phyloP scores from a whole-genome alignment of 2,797 vertebrate species.

The Myoxocephalus aenaeus region DNA sequence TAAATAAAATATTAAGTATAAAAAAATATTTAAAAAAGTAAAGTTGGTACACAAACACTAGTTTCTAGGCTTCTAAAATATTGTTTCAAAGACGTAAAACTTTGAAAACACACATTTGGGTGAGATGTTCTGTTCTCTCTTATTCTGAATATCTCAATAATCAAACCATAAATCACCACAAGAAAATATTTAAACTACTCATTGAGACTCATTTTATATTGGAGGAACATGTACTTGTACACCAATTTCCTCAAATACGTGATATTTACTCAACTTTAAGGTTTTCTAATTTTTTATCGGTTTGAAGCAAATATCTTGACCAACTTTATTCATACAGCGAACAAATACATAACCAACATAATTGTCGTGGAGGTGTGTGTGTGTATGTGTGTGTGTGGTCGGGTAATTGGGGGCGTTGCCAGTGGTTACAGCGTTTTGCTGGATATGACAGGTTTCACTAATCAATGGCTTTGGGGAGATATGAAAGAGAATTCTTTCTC shows the following conservation, averaged over 20 bases:
- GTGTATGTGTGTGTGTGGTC: no score
- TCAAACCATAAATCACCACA: not conserved
- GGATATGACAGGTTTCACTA: constrained; percentile 18
- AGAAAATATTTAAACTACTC: not conserved
- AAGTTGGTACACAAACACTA: no score
- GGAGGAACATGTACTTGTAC: no score
- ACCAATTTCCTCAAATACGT: no score
- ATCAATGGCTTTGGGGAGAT: constrained; percentile 24
- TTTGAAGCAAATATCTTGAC: not conserved
- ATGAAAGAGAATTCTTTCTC: constrained; percentile 26
- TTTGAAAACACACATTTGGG: not conserved
- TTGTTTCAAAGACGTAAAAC: not conserved
- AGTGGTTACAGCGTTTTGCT: constrained; percentile 5
- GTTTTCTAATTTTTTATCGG: not conserved
- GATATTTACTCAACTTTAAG: not conserved
- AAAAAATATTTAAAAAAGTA: no score
- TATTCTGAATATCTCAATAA: not conserved
- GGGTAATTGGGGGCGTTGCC: constrained; percentile 4
- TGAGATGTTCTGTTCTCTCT: not conserved
- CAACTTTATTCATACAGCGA: not conserved
- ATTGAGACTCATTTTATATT: not conserved
- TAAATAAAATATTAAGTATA: no score
- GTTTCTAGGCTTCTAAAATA: no score
- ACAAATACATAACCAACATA: not conserved
- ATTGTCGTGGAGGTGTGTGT: not conserved